A percentile compares a stretch with the other conserved stretches of the same genome.
Evolutionary conservation across 2,113 vertebrate genomes (phyloP).

Genomic region (Oncorhynchus nerka): DNA sequence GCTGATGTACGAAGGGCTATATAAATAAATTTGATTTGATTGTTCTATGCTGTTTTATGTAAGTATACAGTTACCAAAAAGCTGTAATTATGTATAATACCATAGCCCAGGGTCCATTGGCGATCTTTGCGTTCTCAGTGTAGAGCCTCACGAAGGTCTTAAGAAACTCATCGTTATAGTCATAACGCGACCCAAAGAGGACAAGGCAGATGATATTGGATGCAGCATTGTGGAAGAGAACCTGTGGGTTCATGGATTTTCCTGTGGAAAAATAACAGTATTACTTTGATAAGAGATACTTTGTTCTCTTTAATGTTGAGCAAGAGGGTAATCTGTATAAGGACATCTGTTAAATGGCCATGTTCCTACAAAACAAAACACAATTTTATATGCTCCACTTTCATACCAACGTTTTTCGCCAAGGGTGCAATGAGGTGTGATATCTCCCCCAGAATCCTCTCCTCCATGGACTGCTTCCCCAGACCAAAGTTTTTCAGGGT

Average conservation of each 20-base stretch:
- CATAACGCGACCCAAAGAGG: conserved; percentile 63
- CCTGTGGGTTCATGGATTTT: conserved; percentile 39
- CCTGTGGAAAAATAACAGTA: conserved; percentile 25
- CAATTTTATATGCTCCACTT: not conserved
- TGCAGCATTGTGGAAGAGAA: conserved; percentile 57
- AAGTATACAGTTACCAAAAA: not conserved
- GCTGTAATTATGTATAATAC: conserved; percentile 16
- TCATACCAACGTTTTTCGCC: conserved; percentile 39
- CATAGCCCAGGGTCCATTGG: conserved; percentile 50
- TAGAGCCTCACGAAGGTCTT: conserved; percentile 42
- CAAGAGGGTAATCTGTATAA: not conserved
- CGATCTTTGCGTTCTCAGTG: conserved; percentile 15
- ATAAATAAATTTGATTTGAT: too few species aligned
- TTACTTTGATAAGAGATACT: not conserved
- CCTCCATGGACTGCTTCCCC: conserved; percentile 80
- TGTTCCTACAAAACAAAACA: not conserved
- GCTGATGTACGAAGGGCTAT: too few species aligned
- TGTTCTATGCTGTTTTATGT: not conserved
- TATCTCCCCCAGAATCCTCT: conserved; percentile 69
- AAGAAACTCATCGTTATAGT: conserved; percentile 62
- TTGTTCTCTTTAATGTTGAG: not conserved
- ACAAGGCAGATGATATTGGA: conserved; percentile 73
- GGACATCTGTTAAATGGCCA: not conserved
- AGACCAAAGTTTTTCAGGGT: conserved; percentile 78
- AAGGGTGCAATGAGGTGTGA: conserved; percentile 34